Conservation (phyloP, 1,140 invertebrate genomes). For the Cylas formicarius region DNA sequence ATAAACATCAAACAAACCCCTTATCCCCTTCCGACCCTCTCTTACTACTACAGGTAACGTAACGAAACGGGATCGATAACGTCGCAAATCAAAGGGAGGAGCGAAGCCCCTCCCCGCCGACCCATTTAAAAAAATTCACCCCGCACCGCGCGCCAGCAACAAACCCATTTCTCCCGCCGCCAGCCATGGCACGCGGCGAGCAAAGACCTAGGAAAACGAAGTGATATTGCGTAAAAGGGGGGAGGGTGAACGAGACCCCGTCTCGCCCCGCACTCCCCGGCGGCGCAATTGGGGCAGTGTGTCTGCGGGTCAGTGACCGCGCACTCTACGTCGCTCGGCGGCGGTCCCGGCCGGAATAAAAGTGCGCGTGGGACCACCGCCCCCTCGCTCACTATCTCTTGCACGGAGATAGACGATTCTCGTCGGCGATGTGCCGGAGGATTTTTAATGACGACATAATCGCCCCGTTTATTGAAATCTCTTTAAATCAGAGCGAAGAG, state of each 20-base stretch:
- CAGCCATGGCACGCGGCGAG: slow-evolving; percentile 4
- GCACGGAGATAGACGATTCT: neutral
- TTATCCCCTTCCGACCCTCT: no score
- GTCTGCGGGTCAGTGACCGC: slow-evolving; percentile 4
- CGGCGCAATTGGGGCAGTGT: slow-evolving; percentile 13
- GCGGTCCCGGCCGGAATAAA: neutral
- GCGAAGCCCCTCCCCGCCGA: neutral
- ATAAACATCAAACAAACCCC: no score
- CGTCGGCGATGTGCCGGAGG: slow-evolving; percentile 2
- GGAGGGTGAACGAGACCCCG: slow-evolving; percentile 5
- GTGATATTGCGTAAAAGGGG: slow-evolving; percentile 11
- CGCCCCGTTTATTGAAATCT: no score
- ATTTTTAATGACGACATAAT: no score
- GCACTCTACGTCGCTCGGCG: slow-evolving; percentile 5
- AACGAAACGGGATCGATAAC: slow-evolving; percentile 3
- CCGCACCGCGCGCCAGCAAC: neutral
- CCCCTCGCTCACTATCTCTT: neutral
- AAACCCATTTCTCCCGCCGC: neutral
- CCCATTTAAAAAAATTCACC: neutral
- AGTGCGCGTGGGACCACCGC: neutral
- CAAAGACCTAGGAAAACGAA: slow-evolving; percentile 12
- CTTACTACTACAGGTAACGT: no score
- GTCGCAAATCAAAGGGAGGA: slow-evolving; percentile 5
- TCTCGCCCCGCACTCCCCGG: slow-evolving; percentile 9
- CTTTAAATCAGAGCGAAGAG: no score